Evolutionary conservation across 2,888 invertebrate species (phyloP).

Genomic region (Drosophila greeni): DNA sequence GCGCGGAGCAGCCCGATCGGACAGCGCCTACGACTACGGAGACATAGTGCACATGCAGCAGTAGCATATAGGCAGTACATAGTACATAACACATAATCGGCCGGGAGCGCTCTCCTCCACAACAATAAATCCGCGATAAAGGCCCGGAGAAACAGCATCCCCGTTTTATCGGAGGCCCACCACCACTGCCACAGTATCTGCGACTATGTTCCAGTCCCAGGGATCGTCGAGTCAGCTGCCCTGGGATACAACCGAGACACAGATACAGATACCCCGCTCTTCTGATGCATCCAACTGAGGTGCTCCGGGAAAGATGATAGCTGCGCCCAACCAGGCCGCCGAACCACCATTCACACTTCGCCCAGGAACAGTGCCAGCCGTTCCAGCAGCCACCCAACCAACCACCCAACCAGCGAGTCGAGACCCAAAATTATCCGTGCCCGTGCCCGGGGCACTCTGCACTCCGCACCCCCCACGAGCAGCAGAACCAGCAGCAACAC

Average conservation of each 20-base stretch:
- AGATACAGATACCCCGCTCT: slow-evolving; percentile 12
- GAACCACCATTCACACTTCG: slow-evolving; percentile 48
- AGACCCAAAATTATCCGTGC: slow-evolving; percentile 30
- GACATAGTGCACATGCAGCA: slow-evolving; percentile 23
- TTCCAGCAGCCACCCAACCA: slow-evolving; percentile 52
- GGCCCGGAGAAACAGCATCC: slow-evolving; percentile 17
- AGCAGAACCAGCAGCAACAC: slow-evolving; percentile 22
- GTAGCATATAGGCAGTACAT: slow-evolving; percentile 9
- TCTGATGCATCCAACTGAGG: slow-evolving; percentile 23
- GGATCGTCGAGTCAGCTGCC: slow-evolving; percentile 24
- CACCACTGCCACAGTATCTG: slow-evolving; percentile 25
- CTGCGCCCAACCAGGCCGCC: slow-evolving; percentile 71
- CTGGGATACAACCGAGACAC: slow-evolving; percentile 16
- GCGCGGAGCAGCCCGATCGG: slow-evolving; percentile 34
- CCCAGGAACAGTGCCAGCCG: slow-evolving; percentile 29
- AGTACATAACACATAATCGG: slow-evolving; percentile 16
- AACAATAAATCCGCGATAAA: slow-evolving; percentile 25
- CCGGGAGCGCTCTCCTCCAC: slow-evolving; percentile 14
- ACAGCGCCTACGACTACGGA: slow-evolving; percentile 24
- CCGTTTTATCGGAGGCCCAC: slow-evolving; percentile 18
- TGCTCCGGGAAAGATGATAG: slow-evolving; percentile 63
- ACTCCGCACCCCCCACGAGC: slow-evolving; percentile 18
- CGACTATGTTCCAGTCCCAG: slow-evolving; percentile 28
- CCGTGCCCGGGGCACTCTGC: slow-evolving; percentile 19
- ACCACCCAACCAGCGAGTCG: slow-evolving; percentile 36